Evolutionary conservation across 2,797 vertebrate genomes (phyloP), one percentile per base, ranked within the genome.

Genomic region (Rhinophrynus dorsalis): DNA sequence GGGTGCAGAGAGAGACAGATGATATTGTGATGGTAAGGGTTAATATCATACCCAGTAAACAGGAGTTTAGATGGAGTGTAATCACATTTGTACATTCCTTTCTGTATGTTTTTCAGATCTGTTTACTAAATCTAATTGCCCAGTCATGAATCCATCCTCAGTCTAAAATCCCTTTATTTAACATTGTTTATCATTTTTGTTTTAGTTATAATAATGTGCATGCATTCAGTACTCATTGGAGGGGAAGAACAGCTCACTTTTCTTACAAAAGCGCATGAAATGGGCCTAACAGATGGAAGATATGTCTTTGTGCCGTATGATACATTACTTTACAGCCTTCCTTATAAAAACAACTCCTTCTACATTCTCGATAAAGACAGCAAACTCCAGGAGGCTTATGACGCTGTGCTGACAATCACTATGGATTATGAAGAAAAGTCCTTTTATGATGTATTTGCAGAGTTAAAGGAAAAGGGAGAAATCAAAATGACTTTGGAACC

Each of bases 151-250:
- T 48, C 47, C 17, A 6, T 13, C 29, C 47, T 13, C 13, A 5
- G 6, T 7, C 24, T 29, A 2, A 51, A 12, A 13, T 26, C 12
- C 10, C 45, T 9, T 13, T n/a, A 3, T 27, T 5, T 57, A 32
- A 70, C 13, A 3, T 3, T 40, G 0, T 40, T 6, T 44, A 8
- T 51, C 29, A 8, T 59, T 60, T 72, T 23, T 37, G 2, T 86
- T 87, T 26, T 85, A 99, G 95, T 96, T 57, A 88, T 98, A 61
- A 80, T 98, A 72, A 94, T 98, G 91, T 98, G 96, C 83, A 97
- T 98, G 95, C 93, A 94, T 80, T 98, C 94, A 0, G 76, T 88
- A 38, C 88, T 98, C 74, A 55, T 93, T 30, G 94, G 95, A 75
- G 96, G 95, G 5, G 78, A 92, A 50, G 92, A 90, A 56, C 95